Base-by-base conservation (phyloP, 2,797 vertebrate genomes). In the Triplophysa bombifrons region DNA sequence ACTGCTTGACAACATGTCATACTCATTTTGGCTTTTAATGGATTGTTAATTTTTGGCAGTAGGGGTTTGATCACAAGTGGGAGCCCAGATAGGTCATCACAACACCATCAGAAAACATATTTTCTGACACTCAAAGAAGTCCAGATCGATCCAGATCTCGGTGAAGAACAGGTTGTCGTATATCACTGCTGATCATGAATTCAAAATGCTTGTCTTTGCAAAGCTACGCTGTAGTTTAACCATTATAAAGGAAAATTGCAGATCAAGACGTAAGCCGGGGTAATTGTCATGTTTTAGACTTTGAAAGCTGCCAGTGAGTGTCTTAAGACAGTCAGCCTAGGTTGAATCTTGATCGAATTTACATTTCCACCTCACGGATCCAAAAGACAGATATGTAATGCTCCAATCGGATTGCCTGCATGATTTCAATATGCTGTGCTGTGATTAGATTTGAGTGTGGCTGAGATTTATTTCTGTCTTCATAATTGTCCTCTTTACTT, bases 361-460 rank as follows among this genome's bases (percentile, higher is more conserved):
- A 51, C 48, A 44, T 68, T 58, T 27, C 72, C 13, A 61, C 58
- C 3, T 55, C 34, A 12, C 60, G 38, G 58, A 51, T 64, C 17
- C 68, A 72, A 56, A 61, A 20, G 63, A 61, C 67, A 77, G 50
- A 78, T 76, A 61, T 56, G 65, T 74, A 34, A 20, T 51, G 30
- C 72, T 79, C 19, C 41, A 74, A 74, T 80, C 53, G 9, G 25
- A 70, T 69, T 46, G 8, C 19, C 70, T 63, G 56, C 63, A 70
- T 60, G 80, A 51, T 73, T 82, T 74, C 27, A 82, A 19, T 56
- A 74, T 61, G 64, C 41, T 38, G 51, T 61, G 64, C 30, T 38
- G 46, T 38, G 46, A 77, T 69, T 63, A 30, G n/a, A 82, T 82
- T 80, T 44, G 60, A 48, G 68, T 38, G 20, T 4, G 51, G 46